Evolutionary conservation across 2,888 invertebrate species (phyloP).

Genomic region (Leptinotarsa rubiginosa): DNA sequence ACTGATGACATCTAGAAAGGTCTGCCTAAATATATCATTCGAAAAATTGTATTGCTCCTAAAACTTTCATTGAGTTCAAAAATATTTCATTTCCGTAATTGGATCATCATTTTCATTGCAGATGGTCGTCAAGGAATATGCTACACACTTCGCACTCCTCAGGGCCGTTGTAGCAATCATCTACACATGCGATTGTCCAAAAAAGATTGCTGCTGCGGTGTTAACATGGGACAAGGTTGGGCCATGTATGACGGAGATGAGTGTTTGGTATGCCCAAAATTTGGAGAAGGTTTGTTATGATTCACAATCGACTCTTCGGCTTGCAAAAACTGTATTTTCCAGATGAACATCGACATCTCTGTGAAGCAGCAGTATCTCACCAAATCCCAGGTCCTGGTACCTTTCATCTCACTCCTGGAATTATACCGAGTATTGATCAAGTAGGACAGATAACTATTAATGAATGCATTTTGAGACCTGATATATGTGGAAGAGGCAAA

Average conservation of each 20-base stretch:
- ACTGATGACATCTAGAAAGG: too few species aligned
- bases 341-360: conserved; percentile 64
- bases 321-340: conserved; percentile 22
- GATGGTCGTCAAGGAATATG: conserved; percentile 86
- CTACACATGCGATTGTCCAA: conserved; percentile 79
- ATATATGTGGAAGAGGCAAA: conserved; percentile 80
- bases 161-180: conserved; percentile 78
- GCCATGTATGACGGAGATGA: conserved; percentile 69
- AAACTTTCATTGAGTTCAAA: too few species aligned
- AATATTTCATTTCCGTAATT: background rate
- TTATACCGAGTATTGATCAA: conserved; percentile 40
- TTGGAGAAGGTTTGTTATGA: conserved; percentile 67
- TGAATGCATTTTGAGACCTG: conserved; percentile 81
- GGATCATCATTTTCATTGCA: conserved; percentile 51
- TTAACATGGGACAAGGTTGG: conserved; percentile 90
- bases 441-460: conserved; percentile 68
- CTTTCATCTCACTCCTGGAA: conserved; percentile 35
- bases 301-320: too few species aligned
- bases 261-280: conserved; percentile 80
- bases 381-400: conserved; percentile 36
- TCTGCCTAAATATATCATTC: too few species aligned
- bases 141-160: conserved; percentile 75
- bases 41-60: too few species aligned
- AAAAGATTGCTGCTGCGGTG: conserved; percentile 88
- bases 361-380: conserved; percentile 51